Conservation (phyloP, 2,888 invertebrate genomes). For the Chrysodeixis includens region DNA sequence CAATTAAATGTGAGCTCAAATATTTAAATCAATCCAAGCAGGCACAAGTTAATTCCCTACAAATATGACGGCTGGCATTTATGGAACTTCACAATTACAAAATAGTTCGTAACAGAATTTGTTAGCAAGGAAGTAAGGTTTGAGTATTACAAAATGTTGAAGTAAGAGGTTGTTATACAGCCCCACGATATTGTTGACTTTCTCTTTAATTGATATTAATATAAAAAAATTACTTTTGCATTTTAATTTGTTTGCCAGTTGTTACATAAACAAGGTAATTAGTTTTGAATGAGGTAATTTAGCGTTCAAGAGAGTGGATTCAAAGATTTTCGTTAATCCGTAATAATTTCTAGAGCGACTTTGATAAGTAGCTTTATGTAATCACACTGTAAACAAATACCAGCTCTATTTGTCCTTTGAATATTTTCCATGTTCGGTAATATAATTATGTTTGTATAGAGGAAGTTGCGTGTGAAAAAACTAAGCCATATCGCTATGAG, state of each 20-base stretch:
- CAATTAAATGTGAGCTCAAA: not conserved
- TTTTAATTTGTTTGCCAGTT: not conserved
- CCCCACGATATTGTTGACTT: conserved; percentile 12
- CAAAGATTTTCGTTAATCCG: no score
- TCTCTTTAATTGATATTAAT: conserved; percentile 13
- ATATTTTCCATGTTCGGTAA: no score
- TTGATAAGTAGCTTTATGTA: no score
- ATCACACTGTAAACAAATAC: no score
- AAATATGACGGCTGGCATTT: conserved; percentile 8
- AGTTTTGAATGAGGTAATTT: conserved; percentile 8
- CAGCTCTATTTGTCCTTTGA: no score
- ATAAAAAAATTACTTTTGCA: not conserved
- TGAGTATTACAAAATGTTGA: conserved; percentile 32
- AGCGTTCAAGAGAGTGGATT: no score
- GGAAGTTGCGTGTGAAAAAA: no score
- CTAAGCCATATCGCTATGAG: no score
- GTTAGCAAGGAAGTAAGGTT: conserved; percentile 32
- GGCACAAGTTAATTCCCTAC: conserved; percentile 18
- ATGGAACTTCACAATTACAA: conserved; percentile 12
- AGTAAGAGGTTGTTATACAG: conserved; percentile 10
- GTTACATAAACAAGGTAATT: conserved; percentile 5
- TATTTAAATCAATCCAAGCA: not conserved
- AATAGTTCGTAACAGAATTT: conserved; percentile 33
- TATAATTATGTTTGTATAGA: no score
- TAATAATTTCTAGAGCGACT: no score